Evolutionary conservation across 2,888 invertebrate species (phyloP).

Genomic region (Sarcophaga rosellei): DNA sequence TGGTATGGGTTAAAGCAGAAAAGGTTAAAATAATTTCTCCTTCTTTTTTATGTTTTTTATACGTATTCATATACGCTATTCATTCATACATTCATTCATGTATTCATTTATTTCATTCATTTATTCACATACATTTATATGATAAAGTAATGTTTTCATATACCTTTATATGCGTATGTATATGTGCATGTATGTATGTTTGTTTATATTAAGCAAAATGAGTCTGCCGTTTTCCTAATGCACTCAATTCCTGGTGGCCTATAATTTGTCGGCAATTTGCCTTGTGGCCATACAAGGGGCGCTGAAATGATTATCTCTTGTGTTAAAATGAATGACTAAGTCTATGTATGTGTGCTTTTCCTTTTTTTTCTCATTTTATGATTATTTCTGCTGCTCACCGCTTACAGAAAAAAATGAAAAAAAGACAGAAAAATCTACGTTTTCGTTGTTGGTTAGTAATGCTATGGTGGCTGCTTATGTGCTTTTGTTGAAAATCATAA

Average conservation of each 20-base stretch:
- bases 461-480: neutral
- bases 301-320: conserved; percentile 67
- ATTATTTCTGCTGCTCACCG: neutral
- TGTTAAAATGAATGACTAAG: conserved; percentile 64
- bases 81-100: conserved; percentile 48
- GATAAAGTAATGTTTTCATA: neutral
- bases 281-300: conserved; percentile 63
- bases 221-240: conserved; percentile 52
- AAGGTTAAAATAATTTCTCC: conserved; percentile 43
- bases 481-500: conserved; percentile 3
- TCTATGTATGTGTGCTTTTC: conserved; percentile 5
- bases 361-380: conserved; percentile 27
- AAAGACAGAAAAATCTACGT: neutral
- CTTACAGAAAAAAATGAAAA: too few relatives aligned
- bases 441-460: conserved; percentile 8
- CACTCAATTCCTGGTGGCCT: conserved; percentile 77
- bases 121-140: neutral
- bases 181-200: neutral
- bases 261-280: conserved; percentile 80
- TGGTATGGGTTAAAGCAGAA: neutral
- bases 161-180: neutral
- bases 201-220: conserved; percentile 7
- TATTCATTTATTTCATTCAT: conserved; percentile 24
- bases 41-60: neutral
- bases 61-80: neutral